Conservation (phyloP, 2,113 vertebrate species). For the Crotalus viridis region DNA sequence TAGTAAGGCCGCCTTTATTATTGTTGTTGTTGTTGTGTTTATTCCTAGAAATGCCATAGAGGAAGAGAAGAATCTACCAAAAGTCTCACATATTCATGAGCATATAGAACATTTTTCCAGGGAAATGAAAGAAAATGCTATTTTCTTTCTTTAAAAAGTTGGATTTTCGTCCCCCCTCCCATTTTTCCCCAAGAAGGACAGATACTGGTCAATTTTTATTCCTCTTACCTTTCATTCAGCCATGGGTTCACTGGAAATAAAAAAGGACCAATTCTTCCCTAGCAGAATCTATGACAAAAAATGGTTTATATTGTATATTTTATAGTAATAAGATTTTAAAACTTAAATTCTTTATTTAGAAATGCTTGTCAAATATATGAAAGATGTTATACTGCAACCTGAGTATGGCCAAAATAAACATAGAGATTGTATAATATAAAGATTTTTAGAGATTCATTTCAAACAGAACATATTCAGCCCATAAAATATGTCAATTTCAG, state of each 20-base stretch:
- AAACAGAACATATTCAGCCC: conserved; percentile 13
- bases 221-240: background rate
- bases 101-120: background rate
- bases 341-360: background rate
- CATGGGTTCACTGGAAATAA: background rate
- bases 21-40: no score
- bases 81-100: background rate
- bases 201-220: background rate
- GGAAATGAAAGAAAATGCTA: background rate
- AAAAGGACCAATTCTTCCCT: background rate
- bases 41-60: background rate
- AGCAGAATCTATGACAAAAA: background rate
- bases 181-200: background rate
- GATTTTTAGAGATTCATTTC: background rate
- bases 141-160: background rate
- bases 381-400: background rate
- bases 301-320: background rate
- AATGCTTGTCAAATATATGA: background rate
- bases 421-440: background rate
- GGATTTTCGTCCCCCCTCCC: background rate
- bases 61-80: background rate
- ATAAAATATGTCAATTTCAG: background rate
- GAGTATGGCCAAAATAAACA: background rate
- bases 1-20: no score
- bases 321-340: background rate